Conservation (phyloP, 2,888 invertebrate genomes). For the Macrophya alboannulata region DNA sequence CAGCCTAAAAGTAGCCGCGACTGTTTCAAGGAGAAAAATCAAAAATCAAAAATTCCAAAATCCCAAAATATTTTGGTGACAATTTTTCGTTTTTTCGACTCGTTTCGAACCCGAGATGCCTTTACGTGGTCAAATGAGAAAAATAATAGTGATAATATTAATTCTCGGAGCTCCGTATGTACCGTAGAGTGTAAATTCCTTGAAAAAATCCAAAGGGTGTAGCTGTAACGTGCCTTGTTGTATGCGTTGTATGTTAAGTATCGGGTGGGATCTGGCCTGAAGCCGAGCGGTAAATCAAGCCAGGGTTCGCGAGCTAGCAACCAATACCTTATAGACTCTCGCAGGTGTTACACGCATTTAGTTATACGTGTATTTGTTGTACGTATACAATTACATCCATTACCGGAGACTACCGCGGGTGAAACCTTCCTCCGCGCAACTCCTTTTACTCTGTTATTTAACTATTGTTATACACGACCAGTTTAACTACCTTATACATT, state of each 20-base stretch:
- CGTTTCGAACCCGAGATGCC: neutral
- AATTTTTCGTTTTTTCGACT: neutral
- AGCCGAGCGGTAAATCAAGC: slow-evolving; percentile 70
- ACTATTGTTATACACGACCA: slow-evolving; percentile 32
- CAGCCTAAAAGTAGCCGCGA: neutral
- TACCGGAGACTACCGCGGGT: slow-evolving; percentile 10
- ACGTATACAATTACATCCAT: slow-evolving; percentile 54
- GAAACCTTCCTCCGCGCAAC: neutral
- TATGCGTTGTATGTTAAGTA: slow-evolving; percentile 68
- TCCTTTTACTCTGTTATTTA: slow-evolving; percentile 7
- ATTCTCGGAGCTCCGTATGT: slow-evolving; percentile 30
- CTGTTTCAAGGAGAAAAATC: neutral
- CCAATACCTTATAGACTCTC: slow-evolving; percentile 62
- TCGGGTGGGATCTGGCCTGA: slow-evolving; percentile 69
- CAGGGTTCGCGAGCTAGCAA: slow-evolving; percentile 66
- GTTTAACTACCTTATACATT: neutral
- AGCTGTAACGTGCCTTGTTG: slow-evolving; percentile 45
- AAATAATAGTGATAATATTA: slow-evolving; percentile 39
- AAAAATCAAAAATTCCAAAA: neutral
- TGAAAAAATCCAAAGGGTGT: slow-evolving; percentile 37
- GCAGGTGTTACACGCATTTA: slow-evolving; percentile 49
- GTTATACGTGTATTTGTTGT: slow-evolving; percentile 28
- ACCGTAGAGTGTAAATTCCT: slow-evolving; percentile 32
- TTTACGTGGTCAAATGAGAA: neutral
- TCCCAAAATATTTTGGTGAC: neutral